Conservation (phyloP, 2,888 invertebrate genomes). For the Metacarcinus magister region DNA sequence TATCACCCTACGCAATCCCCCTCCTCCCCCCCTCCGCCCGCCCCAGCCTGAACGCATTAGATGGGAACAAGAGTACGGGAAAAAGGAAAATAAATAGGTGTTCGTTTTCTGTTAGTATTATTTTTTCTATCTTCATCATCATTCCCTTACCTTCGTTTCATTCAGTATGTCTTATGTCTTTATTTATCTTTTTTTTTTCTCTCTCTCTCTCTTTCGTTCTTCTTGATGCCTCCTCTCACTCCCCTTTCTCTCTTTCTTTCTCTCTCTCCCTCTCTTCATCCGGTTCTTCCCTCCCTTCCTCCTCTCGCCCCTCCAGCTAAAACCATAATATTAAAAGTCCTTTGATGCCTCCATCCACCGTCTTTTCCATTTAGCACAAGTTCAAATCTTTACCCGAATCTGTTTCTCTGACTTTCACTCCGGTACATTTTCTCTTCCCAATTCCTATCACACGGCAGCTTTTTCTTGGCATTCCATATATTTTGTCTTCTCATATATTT, state of each 20-base stretch:
- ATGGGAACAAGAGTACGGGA: neutral
- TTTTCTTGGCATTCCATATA: neutral
- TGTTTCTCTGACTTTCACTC: neutral
- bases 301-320: slow-evolving; percentile 9
- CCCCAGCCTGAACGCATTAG: neutral
- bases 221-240: too few species aligned
- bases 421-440: neutral
- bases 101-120: too few species aligned
- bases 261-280: neutral
- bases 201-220: neutral
- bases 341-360: neutral
- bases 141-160: too few species aligned
- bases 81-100: neutral
- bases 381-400: slow-evolving; percentile 1
- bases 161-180: neutral
- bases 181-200: neutral
- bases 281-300: neutral
- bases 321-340: slow-evolving; percentile 26
- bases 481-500: neutral
- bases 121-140: too few species aligned
- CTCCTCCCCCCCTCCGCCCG: too few species aligned
- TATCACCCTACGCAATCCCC: too few species aligned
- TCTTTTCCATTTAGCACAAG: slow-evolving; percentile 13
- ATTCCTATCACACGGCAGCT: too few species aligned
- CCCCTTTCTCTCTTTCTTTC: neutral